Base-by-base conservation (phyloP, 2,888 invertebrate species). In the Esperia sulphurella region DNA sequence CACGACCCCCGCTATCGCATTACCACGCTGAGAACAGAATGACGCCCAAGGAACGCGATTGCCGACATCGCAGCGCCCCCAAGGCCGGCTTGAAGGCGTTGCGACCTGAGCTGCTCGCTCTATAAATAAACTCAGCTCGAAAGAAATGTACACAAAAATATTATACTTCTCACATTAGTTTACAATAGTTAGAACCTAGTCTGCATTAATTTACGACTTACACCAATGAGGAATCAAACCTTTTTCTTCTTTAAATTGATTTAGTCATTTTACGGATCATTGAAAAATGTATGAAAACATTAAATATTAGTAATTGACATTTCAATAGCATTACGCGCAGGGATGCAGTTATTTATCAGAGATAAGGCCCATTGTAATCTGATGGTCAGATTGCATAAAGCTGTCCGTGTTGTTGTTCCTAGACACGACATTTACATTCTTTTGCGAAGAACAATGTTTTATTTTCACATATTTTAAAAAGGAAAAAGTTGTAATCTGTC, bases 151-250 rank as follows among this genome's bases (percentile, higher is more conserved):
- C 78, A 70, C 75, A 84, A 85, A 85, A 74, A 87, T 88, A 87
- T 88, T 86, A 87, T 88, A 88, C 83, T 84, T 83, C 83, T 82
- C 83, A 81, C 77, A 57, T 67, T 53, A 58, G 53, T 64, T 59
- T 58, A 59, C 43, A 54, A 49, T 54, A 57, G 53, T 59, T 59
- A 65, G 50, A 61, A 21, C 21, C 51, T 57, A 64, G 69, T 74
- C 75, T 71, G 75, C 72, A 61, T 61, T 61, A 60, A 55, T 60
- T 59, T 67, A 63, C 52, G 58, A 61, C 59, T 59, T 57, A 59
- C 49, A 56, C 52, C 55, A 49, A 58, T 57, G 56, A 60, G 57
- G 57, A 52, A 58, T 56, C 49, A 56, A 57, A 55, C 54, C 44
- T 56, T 51, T 55, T 51, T 50, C 50, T 6, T 3, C 3, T n/a